Conservation (phyloP, 2,888 invertebrate genomes). For the Drosophila emarginata region DNA sequence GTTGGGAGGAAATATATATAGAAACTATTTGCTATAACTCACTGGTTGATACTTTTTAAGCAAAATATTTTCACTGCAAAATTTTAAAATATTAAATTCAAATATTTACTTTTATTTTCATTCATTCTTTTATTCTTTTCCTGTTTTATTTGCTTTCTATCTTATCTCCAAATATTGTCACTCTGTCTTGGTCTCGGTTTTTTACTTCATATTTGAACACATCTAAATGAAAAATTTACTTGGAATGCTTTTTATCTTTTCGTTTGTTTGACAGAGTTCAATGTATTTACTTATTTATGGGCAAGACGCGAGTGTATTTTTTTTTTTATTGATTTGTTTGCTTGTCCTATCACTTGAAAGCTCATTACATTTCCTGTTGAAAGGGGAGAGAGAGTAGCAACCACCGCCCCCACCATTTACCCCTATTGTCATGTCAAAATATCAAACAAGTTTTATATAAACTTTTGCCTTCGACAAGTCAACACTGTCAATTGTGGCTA, state of each 20-base stretch:
- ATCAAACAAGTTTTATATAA: neutral
- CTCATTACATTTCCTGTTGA: conserved; percentile 1
- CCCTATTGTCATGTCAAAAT: neutral
- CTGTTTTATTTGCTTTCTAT: neutral
- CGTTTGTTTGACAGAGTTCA: neutral
- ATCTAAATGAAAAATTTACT: neutral
- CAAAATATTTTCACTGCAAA: too few relatives aligned
- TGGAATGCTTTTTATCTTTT: neutral
- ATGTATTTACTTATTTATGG: conserved; percentile 6
- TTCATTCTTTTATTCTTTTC: neutral
- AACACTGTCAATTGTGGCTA: conserved; percentile 13
- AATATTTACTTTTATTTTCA: neutral
- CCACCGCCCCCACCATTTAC: neutral
- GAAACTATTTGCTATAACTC: too few relatives aligned
- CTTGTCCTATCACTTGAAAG: neutral
- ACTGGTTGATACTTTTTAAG: too few relatives aligned
- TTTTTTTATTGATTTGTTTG: conserved; percentile 3
- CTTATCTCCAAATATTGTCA: conserved; percentile 5
- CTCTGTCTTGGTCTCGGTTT: neutral
- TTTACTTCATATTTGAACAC: neutral
- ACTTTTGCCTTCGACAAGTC: neutral
- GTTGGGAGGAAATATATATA: too few relatives aligned
- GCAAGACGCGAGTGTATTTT: neutral
- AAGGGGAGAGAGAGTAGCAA: neutral
- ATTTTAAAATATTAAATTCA: too few relatives aligned